These are phyloP conservation scores for Drosophila neonasuta DNA, from an alignment of 2,888 invertebrate species.

Conservation along the genomic window DNA sequence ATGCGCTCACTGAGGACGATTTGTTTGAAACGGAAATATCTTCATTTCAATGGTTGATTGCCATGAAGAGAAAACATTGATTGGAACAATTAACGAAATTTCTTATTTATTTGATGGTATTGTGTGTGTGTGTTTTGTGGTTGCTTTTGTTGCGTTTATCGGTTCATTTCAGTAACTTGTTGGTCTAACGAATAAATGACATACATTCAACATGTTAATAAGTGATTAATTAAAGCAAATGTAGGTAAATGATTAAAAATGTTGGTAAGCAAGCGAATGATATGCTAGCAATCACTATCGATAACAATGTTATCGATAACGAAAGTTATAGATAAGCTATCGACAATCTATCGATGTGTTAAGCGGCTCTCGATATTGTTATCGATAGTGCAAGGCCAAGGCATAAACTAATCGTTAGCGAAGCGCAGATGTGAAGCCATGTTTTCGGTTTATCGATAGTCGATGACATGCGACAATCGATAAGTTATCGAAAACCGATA, in stretches of 20 bases:
- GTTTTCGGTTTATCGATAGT: background rate
- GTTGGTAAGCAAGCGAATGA: no score
- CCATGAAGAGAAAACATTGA: conserved; percentile 71
- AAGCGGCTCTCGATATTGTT: background rate
- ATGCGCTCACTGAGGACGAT: conserved; percentile 84
- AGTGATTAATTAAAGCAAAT: no score
- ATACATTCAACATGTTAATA: background rate
- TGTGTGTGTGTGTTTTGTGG: background rate
- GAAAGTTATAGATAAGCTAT: no score
- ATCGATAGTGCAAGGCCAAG: background rate
- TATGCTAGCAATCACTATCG: no score
- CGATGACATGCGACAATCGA: background rate
- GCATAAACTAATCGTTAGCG: background rate
- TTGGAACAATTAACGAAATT: conserved; percentile 70
- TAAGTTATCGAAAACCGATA: background rate
- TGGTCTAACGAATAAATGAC: background rate
- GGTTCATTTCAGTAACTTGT: conserved; percentile 11
- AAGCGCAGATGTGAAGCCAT: background rate
- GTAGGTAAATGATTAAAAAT: no score
- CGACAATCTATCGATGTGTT: no score
- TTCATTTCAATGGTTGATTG: conserved; percentile 70
- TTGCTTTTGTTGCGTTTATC: no score
- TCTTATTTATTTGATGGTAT: conserved; percentile 18
- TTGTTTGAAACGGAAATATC: conserved; percentile 80
- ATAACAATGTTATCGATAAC: no score